These are phyloP conservation scores for Planococcus citri DNA, from an alignment of 1,140 invertebrate genomes.

Conservation along the genomic window DNA sequence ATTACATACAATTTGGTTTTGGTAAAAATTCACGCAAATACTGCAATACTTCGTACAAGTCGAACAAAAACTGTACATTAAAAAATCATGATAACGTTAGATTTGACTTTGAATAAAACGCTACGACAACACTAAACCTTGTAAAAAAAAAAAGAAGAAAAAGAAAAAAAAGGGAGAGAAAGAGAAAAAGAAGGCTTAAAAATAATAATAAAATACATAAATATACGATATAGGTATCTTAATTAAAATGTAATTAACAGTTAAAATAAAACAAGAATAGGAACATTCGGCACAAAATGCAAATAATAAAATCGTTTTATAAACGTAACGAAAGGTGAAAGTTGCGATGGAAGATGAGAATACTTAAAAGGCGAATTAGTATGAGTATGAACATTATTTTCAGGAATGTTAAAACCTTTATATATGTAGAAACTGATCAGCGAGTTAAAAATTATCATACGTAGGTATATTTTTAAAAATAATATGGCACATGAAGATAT, in stretches of 20 bases:
- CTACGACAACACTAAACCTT: neutral
- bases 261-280: conserved; percentile 17
- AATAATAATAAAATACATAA: neutral
- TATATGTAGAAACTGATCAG: too few relatives aligned
- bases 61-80: neutral
- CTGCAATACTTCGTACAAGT: neutral
- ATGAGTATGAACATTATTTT: neutral
- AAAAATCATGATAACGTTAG: neutral
- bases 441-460: too few relatives aligned
- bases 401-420: neutral
- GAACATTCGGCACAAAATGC: conserved; percentile 13
- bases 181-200: neutral
- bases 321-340: conserved; percentile 8
- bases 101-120: neutral
- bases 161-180: neutral
- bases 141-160: neutral
- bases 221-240: conserved; percentile 3
- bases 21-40: conserved; percentile 1
- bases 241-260: neutral
- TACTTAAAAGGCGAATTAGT: neutral
- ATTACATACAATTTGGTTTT: neutral
- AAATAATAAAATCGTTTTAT: conserved; percentile 14
- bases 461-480: too few relatives aligned
- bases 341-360: conserved; percentile 1
- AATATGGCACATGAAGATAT: too few relatives aligned